A percentile compares a stretch with the other conserved stretches of the same genome.
These are phyloP conservation scores for Tyria jacobaeae DNA, from an alignment of 2,888 invertebrate genomes.

Conservation along the genomic window DNA sequence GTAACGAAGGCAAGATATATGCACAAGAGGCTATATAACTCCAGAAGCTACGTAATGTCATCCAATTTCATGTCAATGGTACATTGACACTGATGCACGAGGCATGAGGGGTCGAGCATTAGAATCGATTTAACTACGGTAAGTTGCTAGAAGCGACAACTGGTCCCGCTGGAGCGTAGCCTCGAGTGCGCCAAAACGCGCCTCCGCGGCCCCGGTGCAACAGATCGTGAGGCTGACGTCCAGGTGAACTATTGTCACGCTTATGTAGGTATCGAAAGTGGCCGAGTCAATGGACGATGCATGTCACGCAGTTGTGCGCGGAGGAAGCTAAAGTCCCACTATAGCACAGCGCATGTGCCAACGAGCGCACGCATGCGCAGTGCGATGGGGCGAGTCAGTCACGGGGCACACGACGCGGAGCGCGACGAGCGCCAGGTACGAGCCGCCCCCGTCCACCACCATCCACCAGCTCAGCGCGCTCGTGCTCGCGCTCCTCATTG, in stretches of 20 bases:
- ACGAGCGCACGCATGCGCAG: neutral
- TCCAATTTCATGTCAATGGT: constrained; percentile 15
- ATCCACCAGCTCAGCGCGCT: neutral
- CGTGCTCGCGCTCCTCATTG: neutral
- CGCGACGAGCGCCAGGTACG: constrained; percentile 1
- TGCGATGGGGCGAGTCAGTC: neutral
- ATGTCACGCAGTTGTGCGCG: neutral
- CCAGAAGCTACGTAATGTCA: constrained; percentile 4
- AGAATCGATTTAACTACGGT: constrained; percentile 32
- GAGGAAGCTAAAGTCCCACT: neutral
- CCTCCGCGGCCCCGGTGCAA: constrained; percentile 14
- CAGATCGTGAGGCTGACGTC: constrained; percentile 9
- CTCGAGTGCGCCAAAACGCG: neutral
- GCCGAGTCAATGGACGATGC: constrained; percentile 9
- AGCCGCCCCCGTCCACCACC: neutral
- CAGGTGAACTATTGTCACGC: constrained; percentile 5
- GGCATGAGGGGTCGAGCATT: constrained; percentile 18
- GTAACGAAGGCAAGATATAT: no score
- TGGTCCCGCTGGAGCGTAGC: constrained; percentile 1
- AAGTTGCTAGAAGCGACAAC: constrained; percentile 17
- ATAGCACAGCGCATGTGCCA: neutral
- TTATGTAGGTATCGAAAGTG: constrained; percentile 7
- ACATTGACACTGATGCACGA: constrained; percentile 14
- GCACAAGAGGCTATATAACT: neutral
- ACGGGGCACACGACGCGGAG: neutral